Conservation (phyloP, 2,797 vertebrate species). For the Jordanella pulchra region DNA sequence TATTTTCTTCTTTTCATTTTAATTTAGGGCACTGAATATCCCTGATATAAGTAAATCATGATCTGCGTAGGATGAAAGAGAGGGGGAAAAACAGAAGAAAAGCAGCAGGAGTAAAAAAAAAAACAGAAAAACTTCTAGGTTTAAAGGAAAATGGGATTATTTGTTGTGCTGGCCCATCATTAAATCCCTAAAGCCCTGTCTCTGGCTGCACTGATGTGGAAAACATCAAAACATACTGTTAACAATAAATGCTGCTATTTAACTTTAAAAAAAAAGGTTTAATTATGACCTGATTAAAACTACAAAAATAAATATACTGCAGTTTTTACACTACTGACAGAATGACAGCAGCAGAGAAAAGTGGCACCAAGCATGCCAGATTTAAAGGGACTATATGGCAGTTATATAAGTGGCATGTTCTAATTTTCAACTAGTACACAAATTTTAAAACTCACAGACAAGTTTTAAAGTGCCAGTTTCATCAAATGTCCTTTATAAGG, state of each 20-base stretch:
- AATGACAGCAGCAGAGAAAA: no score
- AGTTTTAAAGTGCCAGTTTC: no score
- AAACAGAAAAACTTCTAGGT: background rate
- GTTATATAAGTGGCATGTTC: no score
- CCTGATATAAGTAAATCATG: background rate
- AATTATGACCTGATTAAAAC: background rate
- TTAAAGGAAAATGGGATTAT: no score
- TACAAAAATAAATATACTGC: background rate
- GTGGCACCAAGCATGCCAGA: no score
- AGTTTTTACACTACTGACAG: background rate
- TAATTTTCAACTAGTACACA: no score
- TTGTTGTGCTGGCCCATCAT: background rate
- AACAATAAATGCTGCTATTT: background rate
- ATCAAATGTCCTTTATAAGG: no score
- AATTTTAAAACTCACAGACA: no score
- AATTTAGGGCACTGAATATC: background rate
- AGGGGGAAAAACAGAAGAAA: no score
- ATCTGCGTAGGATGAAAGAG: background rate
- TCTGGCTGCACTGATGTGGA: background rate
- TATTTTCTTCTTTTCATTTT: background rate
- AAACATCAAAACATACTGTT: background rate
- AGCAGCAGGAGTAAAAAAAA: background rate
- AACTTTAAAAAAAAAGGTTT: background rate
- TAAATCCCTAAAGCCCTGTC: background rate
- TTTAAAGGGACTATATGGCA: no score